Conservation (phyloP, 1,140 invertebrate genomes). For the Drosophila pandora region DNA sequence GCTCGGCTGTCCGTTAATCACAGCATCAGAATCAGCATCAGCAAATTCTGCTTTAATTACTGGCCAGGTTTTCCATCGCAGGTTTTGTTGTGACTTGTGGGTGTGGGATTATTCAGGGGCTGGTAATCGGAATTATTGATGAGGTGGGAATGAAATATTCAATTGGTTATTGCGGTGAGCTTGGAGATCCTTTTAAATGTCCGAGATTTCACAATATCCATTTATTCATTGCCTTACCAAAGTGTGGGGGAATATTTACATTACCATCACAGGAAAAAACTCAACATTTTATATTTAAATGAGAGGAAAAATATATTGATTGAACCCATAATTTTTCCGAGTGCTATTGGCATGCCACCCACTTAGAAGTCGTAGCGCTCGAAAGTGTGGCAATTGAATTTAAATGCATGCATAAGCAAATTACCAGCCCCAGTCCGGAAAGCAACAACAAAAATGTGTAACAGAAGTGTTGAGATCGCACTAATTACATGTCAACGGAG, state of each 20-base stretch:
- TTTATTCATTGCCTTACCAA: conserved; percentile 24
- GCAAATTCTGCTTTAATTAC: conserved; percentile 32
- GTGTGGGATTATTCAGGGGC: not conserved
- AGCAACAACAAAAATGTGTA: conserved; percentile 51
- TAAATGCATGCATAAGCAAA: conserved; percentile 74
- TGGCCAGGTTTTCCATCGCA: conserved; percentile 6
- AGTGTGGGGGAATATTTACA: not conserved
- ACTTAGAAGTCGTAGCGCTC: conserved; percentile 7
- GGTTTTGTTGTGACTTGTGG: conserved; percentile 9
- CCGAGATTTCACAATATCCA: conserved; percentile 7
- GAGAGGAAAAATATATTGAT: too few relatives aligned
- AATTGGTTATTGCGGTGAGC: not conserved
- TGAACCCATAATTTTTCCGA: not conserved
- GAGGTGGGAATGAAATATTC: conserved; percentile 2
- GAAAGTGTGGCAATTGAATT: conserved; percentile 71
- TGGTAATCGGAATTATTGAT: not conserved
- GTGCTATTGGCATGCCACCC: conserved; percentile 39
- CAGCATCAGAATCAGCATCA: conserved; percentile 11
- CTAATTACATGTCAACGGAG: conserved; percentile 76
- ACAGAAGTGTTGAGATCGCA: conserved; percentile 80
- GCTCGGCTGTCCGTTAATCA: conserved; percentile 56
- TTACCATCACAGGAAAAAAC: not conserved
- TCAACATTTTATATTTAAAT: too few relatives aligned
- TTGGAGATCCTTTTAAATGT: not conserved
- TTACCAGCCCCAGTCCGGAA: conserved; percentile 29